Conservation (phyloP, 2,113 vertebrate genomes). For the Psilopsiagon aurifrons region DNA sequence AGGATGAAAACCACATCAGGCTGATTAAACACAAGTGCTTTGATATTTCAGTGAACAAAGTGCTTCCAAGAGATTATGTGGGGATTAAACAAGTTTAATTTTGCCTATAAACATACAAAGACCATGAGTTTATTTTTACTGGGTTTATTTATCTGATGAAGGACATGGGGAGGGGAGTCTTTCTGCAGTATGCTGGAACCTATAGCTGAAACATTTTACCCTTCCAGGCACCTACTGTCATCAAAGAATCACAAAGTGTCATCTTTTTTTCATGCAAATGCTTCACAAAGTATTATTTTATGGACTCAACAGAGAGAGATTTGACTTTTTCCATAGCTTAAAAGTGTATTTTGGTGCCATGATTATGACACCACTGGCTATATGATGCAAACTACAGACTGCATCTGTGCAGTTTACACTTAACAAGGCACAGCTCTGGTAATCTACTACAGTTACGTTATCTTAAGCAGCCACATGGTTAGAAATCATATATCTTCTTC, state of each 20-base stretch:
- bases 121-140: not conserved
- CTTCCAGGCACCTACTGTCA: not conserved
- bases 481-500: slow-evolving; percentile 67
- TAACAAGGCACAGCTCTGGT: not conserved
- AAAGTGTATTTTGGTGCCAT: not conserved
- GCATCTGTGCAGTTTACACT: not conserved
- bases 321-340: not conserved
- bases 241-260: not conserved
- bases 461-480: not conserved
- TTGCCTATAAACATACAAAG: not conserved
- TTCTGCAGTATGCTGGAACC: not conserved
- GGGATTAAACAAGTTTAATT: not conserved
- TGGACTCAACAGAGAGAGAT: not conserved
- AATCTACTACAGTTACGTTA: not conserved
- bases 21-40: not conserved
- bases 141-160: not conserved
- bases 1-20: not conserved
- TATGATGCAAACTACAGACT: not conserved
- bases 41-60: not conserved
- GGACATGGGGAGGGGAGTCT: fast-evolving
- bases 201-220: not conserved
- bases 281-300: not conserved
- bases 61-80: not conserved
- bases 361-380: not conserved
- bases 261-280: not conserved